Percentiles rank a stretch among this genome's conserved stretches.
Conservation (phyloP, 2,888 invertebrate genomes). For the Trichogramma evanescens region DNA sequence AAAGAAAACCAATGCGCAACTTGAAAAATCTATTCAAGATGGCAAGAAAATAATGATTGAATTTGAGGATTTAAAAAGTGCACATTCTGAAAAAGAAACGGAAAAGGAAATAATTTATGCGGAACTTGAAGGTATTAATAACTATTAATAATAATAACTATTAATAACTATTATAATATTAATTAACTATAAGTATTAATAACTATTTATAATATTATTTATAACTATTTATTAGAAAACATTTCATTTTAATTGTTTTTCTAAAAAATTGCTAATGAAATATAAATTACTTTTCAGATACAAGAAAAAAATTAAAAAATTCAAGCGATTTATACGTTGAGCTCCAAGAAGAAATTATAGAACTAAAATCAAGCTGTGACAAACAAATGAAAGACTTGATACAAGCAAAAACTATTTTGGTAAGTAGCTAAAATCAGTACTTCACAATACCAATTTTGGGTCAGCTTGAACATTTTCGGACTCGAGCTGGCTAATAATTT, state of each 20-base stretch:
- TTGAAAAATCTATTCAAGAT: conserved; percentile 50
- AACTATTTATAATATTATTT: background rate
- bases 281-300: conserved; percentile 41
- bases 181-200: too few relatives aligned
- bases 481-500: too few relatives aligned
- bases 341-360: conserved; percentile 48
- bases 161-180: background rate
- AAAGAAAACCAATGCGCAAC: conserved; percentile 50
- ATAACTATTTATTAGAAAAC: background rate
- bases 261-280: background rate
- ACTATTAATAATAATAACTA: background rate
- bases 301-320: conserved; percentile 52
- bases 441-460: background rate
- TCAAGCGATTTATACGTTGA: conserved; percentile 52
- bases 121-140: conserved; percentile 30
- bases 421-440: conserved; percentile 23
- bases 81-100: conserved; percentile 47
- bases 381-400: conserved; percentile 42
- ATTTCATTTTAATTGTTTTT: too few relatives aligned
- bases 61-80: conserved; percentile 48
- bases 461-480: too few relatives aligned
- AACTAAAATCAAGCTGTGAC: conserved; percentile 50
- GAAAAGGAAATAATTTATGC: conserved; percentile 46
- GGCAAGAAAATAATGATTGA: conserved; percentile 52
- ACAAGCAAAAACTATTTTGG: conserved; percentile 40